These are phyloP conservation scores for Cydia strobilella DNA, from an alignment of 1,140 invertebrate genomes.

Conservation along the genomic window DNA sequence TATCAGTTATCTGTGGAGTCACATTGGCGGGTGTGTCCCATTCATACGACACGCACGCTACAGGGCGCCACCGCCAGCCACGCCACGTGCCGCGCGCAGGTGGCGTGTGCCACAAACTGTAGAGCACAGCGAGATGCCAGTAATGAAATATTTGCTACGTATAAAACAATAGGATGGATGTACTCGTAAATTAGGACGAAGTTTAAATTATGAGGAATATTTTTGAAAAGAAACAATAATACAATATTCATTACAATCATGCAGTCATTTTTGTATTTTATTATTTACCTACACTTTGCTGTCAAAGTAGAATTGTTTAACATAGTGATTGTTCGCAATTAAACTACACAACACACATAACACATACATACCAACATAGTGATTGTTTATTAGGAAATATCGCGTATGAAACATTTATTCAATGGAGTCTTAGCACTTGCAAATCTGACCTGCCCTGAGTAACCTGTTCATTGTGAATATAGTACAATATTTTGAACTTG, in stretches of 20 bases:
- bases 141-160: not conserved
- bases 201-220: not conserved
- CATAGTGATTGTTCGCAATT: too few species aligned
- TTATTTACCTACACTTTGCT: too few species aligned
- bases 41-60: constrained; percentile 7
- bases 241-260: too few species aligned
- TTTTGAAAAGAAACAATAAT: not conserved
- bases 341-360: too few species aligned
- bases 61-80: too few species aligned
- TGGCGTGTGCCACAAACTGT: constrained; percentile 9
- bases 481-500: not conserved
- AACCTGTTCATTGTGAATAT: not conserved
- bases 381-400: too few species aligned
- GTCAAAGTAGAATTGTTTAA: too few species aligned
- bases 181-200: constrained; percentile 2
- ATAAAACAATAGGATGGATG: not conserved
- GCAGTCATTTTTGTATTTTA: too few species aligned
- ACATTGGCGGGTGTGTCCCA: not conserved
- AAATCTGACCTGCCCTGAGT: too few species aligned
- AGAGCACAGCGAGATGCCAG: not conserved
- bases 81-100: constrained; percentile 28
- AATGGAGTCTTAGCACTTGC: too few species aligned
- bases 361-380: too few species aligned
- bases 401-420: too few species aligned
- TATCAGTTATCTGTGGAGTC: not conserved